These are phyloP conservation scores for Anabacerthia variegaticeps DNA, from an alignment of 2,797 vertebrate genomes.

Conservation along the genomic window DNA sequence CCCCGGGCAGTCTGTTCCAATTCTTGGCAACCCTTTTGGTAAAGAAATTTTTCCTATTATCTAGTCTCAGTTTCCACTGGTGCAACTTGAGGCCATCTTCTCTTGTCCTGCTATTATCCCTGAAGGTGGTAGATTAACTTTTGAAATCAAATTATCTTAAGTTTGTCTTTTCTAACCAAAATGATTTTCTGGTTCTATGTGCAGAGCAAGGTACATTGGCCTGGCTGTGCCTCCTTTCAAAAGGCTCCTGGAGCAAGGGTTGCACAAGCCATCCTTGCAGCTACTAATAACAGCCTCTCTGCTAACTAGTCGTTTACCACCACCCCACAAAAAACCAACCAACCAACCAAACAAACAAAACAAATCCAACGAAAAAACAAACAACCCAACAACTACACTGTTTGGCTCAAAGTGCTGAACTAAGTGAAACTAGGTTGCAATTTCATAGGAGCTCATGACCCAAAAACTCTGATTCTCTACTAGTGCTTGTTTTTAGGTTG, in stretches of 20 bases:
- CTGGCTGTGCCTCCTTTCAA: background rate
- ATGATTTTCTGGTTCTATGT: background rate
- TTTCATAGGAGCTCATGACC: background rate
- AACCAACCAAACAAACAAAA: no score
- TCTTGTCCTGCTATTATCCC: background rate
- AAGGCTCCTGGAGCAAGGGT: background rate
- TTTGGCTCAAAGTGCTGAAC: background rate
- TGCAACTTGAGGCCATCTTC: background rate
- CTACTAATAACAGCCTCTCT: background rate
- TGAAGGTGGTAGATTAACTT: background rate
- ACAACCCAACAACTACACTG: rapidly evolving
- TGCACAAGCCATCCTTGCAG: background rate
- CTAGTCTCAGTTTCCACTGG: background rate
- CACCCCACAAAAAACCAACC: no score
- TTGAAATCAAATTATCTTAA: background rate
- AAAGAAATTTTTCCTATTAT: background rate
- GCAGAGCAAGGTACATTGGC: background rate
- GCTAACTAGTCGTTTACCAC: background rate
- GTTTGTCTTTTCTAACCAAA: background rate
- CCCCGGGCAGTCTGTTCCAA: background rate
- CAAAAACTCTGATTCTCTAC: background rate
- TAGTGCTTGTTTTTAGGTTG: background rate
- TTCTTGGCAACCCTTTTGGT: rapidly evolving
- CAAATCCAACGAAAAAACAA: background rate
- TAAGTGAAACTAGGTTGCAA: background rate